A percentile compares a stretch with the other conserved stretches of the same genome.
phyloP scores from a whole-genome alignment of 37 sponge, comb jelly and placozoan species.

The Petrosia ficiformis region DNA sequence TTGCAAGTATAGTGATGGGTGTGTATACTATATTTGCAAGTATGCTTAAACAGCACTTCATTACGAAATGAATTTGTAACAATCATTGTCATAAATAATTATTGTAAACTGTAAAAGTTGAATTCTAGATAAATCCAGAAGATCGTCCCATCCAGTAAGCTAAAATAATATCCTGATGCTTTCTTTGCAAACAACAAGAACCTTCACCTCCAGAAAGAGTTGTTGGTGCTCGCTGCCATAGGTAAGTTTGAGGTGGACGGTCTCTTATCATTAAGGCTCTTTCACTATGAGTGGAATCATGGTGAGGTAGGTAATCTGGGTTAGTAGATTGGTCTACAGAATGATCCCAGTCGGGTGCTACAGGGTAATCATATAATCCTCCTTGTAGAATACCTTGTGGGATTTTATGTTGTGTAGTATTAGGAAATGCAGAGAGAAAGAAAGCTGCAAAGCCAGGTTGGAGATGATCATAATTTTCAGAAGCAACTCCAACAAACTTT shows the following conservation, averaged over 20 bases:
- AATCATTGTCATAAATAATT: not conserved
- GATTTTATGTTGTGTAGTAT: too few species aligned
- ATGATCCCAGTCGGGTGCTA: conserved; percentile 48
- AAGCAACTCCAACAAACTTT: too few species aligned
- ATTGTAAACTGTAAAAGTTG: not conserved
- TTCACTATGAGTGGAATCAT: conserved; percentile 46
- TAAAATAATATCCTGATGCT: conserved; percentile 43
- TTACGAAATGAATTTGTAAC: not conserved
- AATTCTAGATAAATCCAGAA: too few species aligned
- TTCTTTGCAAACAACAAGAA: conserved; percentile 26
- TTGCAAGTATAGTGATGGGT: too few species aligned
- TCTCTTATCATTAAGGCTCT: conserved; percentile 50
- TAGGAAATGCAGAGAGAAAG: too few species aligned
- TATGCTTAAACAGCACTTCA: too few species aligned
- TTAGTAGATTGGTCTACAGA: conserved; percentile 47
- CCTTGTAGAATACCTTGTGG: too few species aligned
- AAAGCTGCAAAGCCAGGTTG: too few species aligned
- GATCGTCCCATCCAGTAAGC: conserved; percentile 71
- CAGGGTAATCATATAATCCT: conserved; percentile 55
- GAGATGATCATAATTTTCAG: too few species aligned
- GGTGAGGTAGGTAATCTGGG: conserved; percentile 51
- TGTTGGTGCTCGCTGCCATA: conserved; percentile 61
- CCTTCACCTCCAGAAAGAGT: conserved; percentile 34
- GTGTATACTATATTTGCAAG: too few species aligned
- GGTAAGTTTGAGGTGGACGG: conserved; percentile 48